Evolutionary conservation across 1,140 invertebrate species (phyloP).

Genomic region (Fopius arisanus): DNA sequence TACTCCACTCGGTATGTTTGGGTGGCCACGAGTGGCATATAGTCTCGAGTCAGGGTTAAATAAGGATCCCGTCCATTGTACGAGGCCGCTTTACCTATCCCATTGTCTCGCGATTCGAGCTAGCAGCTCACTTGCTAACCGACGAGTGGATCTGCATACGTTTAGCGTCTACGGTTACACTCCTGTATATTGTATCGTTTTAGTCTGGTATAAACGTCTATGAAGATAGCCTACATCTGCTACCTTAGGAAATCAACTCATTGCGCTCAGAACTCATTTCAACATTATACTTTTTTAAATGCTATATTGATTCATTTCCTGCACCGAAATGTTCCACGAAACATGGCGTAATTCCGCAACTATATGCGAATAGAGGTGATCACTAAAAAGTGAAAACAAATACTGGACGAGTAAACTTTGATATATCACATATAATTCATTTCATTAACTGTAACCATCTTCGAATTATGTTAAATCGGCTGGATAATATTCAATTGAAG

Average conservation of each 20-base stretch:
- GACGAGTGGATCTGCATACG: constrained; percentile 67
- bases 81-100: constrained; percentile 41
- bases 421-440: no score
- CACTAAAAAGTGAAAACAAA: no score
- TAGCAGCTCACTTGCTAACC: constrained; percentile 33
- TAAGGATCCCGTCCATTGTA: constrained; percentile 65
- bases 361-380: no score
- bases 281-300: not conserved
- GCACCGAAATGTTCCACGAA: no score
- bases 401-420: no score
- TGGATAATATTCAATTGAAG: no score
- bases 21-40: constrained; percentile 61
- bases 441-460: no score
- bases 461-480: no score
- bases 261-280: not conserved
- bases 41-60: constrained; percentile 67
- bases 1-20: not conserved
- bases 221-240: not conserved
- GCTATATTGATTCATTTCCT: not conserved
- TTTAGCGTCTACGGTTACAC: constrained; percentile 62
- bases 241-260: not conserved
- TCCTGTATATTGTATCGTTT: constrained; percentile 28
- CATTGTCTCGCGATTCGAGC: constrained; percentile 60
- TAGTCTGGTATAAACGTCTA: not conserved
- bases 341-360: no score